Evolutionary conservation across 1,140 invertebrate species (phyloP).

Genomic region (Trypoxylus dichotomus): DNA sequence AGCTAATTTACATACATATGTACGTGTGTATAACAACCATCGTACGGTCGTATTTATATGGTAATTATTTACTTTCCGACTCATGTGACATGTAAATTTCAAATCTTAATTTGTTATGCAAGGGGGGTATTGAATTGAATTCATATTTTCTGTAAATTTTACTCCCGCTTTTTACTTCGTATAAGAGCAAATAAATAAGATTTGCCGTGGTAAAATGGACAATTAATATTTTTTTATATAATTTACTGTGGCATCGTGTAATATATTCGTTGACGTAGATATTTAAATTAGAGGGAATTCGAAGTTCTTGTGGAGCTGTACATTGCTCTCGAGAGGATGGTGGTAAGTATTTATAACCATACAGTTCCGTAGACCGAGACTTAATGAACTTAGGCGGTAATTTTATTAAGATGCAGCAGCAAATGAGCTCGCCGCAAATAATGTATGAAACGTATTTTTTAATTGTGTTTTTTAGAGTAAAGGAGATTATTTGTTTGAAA

Average conservation of each 20-base stretch:
- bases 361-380: not conserved
- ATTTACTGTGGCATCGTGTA: not conserved
- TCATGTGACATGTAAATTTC: not conserved
- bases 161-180: not conserved
- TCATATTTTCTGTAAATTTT: not conserved
- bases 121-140: not conserved
- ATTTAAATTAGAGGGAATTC: conserved; percentile 18
- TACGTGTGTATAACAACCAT: too few species aligned
- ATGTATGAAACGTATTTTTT: too few species aligned
- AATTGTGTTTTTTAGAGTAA: too few species aligned
- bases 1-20: not conserved
- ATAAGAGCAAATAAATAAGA: not conserved
- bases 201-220: not conserved
- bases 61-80: not conserved
- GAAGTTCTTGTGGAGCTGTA: not conserved
- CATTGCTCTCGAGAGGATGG: not conserved
- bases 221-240: not conserved
- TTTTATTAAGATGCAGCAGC: not conserved
- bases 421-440: not conserved
- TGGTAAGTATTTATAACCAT: not conserved
- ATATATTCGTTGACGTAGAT: not conserved
- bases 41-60: not conserved
- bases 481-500: too few species aligned
- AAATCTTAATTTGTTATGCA: not conserved
- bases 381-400: not conserved